Conservation (phyloP, 2,888 invertebrate species). For the Hedya salicella region DNA sequence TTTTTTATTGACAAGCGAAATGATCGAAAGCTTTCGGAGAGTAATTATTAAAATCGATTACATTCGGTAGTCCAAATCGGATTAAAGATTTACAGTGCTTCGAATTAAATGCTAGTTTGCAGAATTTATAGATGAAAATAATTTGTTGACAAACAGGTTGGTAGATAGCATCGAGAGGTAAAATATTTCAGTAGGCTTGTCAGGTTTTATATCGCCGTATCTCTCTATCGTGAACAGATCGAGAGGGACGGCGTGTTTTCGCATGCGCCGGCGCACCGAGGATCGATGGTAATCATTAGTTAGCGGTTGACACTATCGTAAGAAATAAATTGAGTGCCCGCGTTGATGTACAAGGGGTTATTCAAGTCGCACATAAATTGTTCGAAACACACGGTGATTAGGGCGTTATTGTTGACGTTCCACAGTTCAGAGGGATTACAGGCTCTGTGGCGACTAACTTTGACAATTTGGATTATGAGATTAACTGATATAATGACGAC, state of each 20-base stretch:
- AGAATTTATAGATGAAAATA: slow-evolving; percentile 15
- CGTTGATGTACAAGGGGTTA: slow-evolving; percentile 53
- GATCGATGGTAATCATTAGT: slow-evolving; percentile 65
- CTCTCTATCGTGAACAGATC: slow-evolving; percentile 32
- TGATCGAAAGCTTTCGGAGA: slow-evolving; percentile 58
- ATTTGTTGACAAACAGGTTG: slow-evolving; percentile 29
- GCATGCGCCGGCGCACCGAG: slow-evolving; percentile 35
- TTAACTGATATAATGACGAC: slow-evolving; percentile 37
- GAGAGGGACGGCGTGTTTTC: slow-evolving; percentile 20
- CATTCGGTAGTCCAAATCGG: slow-evolving; percentile 11
- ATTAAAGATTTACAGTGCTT: slow-evolving; percentile 15
- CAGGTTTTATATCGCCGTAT: slow-evolving; percentile 24
- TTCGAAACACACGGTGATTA: slow-evolving; percentile 58
- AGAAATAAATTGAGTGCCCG: slow-evolving; percentile 67
- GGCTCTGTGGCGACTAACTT: slow-evolving; percentile 47
- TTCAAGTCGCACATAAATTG: slow-evolving; percentile 64
- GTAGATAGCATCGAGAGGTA: slow-evolving; percentile 21
- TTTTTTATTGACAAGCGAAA: slow-evolving; percentile 56
- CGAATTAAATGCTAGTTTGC: slow-evolving; percentile 34
- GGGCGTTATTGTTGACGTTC: slow-evolving; percentile 67
- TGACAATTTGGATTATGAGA: slow-evolving; percentile 41
- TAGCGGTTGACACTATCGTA: slow-evolving; percentile 69
- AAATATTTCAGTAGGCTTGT: slow-evolving; percentile 28
- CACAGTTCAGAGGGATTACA: slow-evolving; percentile 60
- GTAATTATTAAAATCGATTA: slow-evolving; percentile 48